A percentile compares a stretch with the other conserved stretches of the same genome.
Evolutionary conservation across 2,797 vertebrate genomes (phyloP).

Genomic region (Brotula barbata): DNA sequence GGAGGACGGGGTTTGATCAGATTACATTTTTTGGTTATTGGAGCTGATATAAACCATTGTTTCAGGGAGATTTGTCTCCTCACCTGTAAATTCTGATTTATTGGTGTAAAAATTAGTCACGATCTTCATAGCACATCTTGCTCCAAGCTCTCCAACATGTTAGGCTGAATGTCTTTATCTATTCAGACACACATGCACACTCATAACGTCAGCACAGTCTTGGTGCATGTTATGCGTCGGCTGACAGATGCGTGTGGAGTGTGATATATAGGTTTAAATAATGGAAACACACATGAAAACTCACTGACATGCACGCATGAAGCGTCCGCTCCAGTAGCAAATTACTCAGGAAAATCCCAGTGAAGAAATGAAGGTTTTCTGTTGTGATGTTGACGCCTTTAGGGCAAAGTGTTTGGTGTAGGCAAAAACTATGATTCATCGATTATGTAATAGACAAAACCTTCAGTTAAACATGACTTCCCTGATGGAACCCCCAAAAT

Average conservation of each 20-base stretch:
- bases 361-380: conserved; percentile 1
- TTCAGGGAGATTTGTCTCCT: background rate
- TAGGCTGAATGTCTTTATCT: background rate
- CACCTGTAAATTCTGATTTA: background rate
- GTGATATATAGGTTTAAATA: background rate
- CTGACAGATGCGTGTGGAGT: background rate
- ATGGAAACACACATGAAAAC: background rate
- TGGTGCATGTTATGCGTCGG: background rate
- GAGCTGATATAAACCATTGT: no score
- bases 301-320: background rate
- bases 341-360: background rate
- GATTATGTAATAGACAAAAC: background rate
- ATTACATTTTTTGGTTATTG: no score
- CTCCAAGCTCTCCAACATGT: background rate
- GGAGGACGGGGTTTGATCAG: no score
- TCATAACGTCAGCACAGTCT: background rate
- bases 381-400: background rate
- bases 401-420: background rate
- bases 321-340: background rate
- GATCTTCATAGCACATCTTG: background rate
- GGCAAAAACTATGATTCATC: background rate
- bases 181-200: background rate
- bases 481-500: background rate
- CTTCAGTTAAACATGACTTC: background rate
- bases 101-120: background rate